Percentiles rank a stretch among this genome's conserved stretches.
Conservation (phyloP, 2,113 vertebrate species). For the Etheostoma spectabile region DNA sequence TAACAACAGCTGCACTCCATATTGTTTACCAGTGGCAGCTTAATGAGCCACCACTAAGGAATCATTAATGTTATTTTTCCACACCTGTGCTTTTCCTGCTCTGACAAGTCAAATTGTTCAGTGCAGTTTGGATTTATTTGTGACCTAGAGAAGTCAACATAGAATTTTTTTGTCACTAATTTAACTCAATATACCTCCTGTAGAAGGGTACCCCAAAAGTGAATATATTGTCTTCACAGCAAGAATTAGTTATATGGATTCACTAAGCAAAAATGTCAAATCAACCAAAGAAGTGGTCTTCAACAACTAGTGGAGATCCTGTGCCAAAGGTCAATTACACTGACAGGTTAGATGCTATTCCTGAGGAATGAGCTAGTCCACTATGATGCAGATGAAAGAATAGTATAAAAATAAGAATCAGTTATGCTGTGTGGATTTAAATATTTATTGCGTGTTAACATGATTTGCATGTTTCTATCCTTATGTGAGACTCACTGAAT, state of each 20-base stretch:
- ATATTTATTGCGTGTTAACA: neutral
- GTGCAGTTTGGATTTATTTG: neutral
- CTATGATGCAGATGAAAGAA: constrained; percentile 17
- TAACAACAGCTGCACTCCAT: neutral
- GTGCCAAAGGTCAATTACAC: constrained; percentile 5
- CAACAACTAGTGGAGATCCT: neutral
- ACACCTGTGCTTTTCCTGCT: neutral
- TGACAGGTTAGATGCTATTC: constrained; percentile 16
- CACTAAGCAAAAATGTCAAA: neutral
- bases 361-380: constrained; percentile 12
- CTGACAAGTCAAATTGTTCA: neutral
- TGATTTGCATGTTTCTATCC: neutral
- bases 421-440: constrained; percentile 2
- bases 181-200: neutral
- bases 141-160: neutral
- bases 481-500: neutral
- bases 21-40: neutral
- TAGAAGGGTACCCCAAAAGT: neutral
- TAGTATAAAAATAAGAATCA: constrained; percentile 24
- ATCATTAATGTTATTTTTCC: constrained; percentile 9
- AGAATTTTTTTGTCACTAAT: neutral
- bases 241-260: neutral
- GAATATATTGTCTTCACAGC: neutral
- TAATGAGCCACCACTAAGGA: constrained; percentile 16
- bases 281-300: constrained; percentile 3